These are phyloP conservation scores for Pandemis cinnamomeana DNA, from an alignment of 2,888 invertebrate genomes.

Conservation along the genomic window DNA sequence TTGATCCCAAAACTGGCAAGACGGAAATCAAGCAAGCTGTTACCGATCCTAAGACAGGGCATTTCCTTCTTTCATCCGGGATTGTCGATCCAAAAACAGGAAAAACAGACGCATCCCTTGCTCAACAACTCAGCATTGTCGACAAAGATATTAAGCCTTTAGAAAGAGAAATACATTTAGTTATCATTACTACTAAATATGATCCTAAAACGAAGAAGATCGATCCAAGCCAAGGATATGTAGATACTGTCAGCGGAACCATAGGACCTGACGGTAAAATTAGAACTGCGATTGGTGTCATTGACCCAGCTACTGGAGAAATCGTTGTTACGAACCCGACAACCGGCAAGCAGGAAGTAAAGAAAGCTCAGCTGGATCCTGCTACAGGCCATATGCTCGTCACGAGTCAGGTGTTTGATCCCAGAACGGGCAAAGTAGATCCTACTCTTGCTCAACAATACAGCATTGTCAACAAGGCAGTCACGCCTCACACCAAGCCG, in stretches of 20 bases:
- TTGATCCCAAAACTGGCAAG: constrained; percentile 84
- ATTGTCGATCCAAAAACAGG: constrained; percentile 85
- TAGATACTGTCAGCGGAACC: constrained; percentile 85
- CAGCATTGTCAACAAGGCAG: constrained; percentile 75
- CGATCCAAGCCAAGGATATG: constrained; percentile 72
- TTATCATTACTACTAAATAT: constrained; percentile 85
- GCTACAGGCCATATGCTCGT: constrained; percentile 83
- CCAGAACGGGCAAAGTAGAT: constrained; percentile 85
- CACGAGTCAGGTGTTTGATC: constrained; percentile 83
- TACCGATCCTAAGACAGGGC: constrained; percentile 82
- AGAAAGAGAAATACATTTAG: constrained; percentile 82
- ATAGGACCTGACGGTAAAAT: constrained; percentile 81
- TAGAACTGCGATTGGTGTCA: constrained; percentile 86
- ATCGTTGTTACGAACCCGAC: constrained; percentile 75
- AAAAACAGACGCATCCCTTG: constrained; percentile 80
- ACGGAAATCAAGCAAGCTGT: constrained; percentile 84
- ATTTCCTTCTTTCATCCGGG: constrained; percentile 81
- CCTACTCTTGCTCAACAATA: constrained; percentile 82
- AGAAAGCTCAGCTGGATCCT: constrained; percentile 83
- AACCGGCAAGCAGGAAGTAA: constrained; percentile 83
- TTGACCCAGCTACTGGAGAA: constrained; percentile 86
- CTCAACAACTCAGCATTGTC: constrained; percentile 83
- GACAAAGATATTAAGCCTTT: constrained; percentile 73
- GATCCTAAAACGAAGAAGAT: constrained; percentile 83
- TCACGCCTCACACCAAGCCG: constrained; percentile 72